Evolutionary conservation across 2,888 invertebrate species (phyloP).

Genomic region (Folsomia manolachei): DNA sequence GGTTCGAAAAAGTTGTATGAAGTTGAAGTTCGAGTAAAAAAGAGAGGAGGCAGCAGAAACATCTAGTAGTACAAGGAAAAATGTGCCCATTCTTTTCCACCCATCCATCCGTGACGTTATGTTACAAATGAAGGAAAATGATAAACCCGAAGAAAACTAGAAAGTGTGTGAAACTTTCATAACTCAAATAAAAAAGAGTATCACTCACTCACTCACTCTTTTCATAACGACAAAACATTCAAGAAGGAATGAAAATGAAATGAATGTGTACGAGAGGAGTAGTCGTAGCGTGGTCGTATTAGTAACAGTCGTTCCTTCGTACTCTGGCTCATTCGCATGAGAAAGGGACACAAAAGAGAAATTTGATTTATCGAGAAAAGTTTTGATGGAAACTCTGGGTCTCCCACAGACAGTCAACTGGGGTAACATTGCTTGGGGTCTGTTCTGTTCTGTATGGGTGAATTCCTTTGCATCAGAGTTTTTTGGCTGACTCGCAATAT

Average conservation of each 20-base stretch:
- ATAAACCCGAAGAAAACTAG: conserved; percentile 4
- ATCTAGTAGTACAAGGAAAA: too few species aligned
- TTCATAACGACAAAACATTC: neutral
- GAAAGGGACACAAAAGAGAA: neutral
- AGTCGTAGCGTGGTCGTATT: too few species aligned
- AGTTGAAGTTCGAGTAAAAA: too few species aligned
- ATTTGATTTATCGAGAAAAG: conserved; percentile 19
- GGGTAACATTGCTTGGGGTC: too few species aligned
- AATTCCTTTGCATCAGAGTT: too few species aligned
- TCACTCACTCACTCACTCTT: neutral
- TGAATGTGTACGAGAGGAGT: neutral
- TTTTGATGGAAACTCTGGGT: conserved; percentile 9
- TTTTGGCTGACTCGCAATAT: too few species aligned
- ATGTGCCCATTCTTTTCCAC: neutral
- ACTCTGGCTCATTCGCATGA: too few species aligned
- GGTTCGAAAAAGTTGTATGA: neutral
- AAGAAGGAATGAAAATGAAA: neutral
- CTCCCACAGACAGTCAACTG: neutral
- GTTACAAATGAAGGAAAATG: neutral
- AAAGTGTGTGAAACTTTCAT: neutral
- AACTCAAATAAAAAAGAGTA: conserved; percentile 1
- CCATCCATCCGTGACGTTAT: neutral
- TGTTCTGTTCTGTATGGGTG: too few species aligned
- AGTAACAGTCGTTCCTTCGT: too few species aligned
- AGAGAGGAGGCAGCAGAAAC: too few species aligned